These are phyloP conservation scores for Coilia nasus DNA, from an alignment of 2,797 vertebrate genomes.

Conservation along the genomic window DNA sequence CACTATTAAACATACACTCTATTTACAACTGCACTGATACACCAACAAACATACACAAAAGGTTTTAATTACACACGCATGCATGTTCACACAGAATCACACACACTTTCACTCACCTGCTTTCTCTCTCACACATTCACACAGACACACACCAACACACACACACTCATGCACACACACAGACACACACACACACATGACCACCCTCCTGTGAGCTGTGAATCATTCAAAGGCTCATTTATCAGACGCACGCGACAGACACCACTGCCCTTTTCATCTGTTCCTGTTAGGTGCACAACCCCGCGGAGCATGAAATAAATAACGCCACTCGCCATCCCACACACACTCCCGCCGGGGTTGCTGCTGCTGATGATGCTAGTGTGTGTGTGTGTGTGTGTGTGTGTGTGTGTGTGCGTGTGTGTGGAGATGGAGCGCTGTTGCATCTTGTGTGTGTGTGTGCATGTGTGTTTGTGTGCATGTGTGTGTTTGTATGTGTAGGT, in stretches of 20 bases:
- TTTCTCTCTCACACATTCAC: neutral
- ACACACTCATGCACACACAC: neutral
- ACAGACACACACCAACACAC: neutral
- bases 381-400: too few species aligned
- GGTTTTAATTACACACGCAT: neutral
- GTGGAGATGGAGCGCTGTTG: neutral
- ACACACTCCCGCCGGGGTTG: neutral
- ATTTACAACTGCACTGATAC: neutral
- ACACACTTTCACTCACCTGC: neutral
- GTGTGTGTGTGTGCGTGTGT: too few species aligned
- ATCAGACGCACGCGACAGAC: constrained; percentile 37
- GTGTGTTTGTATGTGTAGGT: too few species aligned
- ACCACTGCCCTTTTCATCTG: constrained; percentile 7
- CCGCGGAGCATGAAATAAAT: constrained; percentile 15
- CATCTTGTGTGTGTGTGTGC: too few species aligned
- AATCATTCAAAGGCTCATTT: constrained; percentile 19
- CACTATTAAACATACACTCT: too few species aligned
- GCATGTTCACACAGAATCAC: neutral
- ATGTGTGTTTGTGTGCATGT: too few species aligned
- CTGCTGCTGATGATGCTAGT: too few species aligned
- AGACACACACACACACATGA: constrained; percentile 19
- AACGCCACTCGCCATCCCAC: neutral
- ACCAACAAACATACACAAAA: neutral
- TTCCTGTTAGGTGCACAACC: constrained; percentile 23
- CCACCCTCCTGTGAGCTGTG: neutral